Conservation (phyloP, 2,113 vertebrate species). For the Phylloscopus trochilus region DNA sequence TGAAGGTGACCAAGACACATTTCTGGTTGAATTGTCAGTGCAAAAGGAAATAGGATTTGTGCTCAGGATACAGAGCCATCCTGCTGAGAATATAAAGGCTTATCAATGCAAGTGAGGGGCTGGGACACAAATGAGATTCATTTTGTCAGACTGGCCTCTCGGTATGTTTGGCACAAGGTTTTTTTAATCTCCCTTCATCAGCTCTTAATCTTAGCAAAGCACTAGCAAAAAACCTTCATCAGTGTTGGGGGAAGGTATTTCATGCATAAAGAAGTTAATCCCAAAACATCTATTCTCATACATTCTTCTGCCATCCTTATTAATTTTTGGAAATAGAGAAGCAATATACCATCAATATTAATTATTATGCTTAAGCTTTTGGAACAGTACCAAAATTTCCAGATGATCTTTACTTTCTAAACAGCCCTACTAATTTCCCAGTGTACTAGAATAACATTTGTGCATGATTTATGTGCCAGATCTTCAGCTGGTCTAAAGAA, state of each 20-base stretch:
- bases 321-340: not conserved
- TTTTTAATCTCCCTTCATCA: not conserved
- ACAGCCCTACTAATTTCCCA: not conserved
- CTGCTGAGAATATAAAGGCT: not conserved
- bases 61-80: not conserved
- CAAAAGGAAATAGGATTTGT: not conserved
- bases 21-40: not conserved
- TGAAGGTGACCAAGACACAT: not conserved
- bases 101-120: not conserved
- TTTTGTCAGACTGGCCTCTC: not conserved
- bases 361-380: not conserved
- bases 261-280: not conserved
- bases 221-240: not conserved
- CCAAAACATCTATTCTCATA: not conserved
- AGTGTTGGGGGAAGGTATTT: not conserved
- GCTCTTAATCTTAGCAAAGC: not conserved
- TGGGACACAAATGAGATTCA: not conserved
- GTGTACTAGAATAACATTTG: not conserved
- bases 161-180: not conserved
- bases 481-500: not conserved
- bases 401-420: constrained; percentile 2
- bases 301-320: not conserved
- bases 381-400: not conserved
- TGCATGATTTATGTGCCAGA: not conserved
- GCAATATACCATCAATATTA: not conserved